Percentiles rank a stretch among this genome's conserved stretches.
Conservation (phyloP, 1,140 invertebrate genomes). For the Dolichoris vasculosae region DNA sequence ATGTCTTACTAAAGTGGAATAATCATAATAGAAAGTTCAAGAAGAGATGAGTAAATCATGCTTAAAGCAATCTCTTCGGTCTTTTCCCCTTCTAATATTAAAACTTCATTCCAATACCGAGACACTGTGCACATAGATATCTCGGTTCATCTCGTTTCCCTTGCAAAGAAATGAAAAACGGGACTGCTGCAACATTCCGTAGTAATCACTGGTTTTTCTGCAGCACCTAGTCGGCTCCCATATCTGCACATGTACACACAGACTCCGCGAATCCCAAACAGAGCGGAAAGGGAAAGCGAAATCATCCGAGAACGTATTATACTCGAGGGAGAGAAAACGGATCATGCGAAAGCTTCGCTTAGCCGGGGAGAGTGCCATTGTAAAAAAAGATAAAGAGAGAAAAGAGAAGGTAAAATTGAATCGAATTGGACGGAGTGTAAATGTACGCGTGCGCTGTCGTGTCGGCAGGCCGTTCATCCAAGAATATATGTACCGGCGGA, state of each 20-base stretch:
- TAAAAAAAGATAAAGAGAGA: conserved; percentile 5
- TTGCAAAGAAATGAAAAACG: not conserved
- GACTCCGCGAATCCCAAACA: not conserved
- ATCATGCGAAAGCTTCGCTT: conserved; percentile 24
- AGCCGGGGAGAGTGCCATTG: not conserved
- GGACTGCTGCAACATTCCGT: not conserved
- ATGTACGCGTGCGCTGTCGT: conserved; percentile 36
- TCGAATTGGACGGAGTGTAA: conserved; percentile 43
- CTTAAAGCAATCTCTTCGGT: not conserved
- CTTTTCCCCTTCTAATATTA: not conserved
- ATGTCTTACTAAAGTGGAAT: not conserved
- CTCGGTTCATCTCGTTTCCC: not conserved
- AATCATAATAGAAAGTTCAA: not conserved
- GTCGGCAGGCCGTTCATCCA: conserved; percentile 48
- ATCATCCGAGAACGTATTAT: conserved; percentile 51
- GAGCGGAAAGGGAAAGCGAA: conserved; percentile 15
- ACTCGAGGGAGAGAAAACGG: conserved; percentile 51
- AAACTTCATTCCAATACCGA: conserved; percentile 29
- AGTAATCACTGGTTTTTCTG: conserved; percentile 31
- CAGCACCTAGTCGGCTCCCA: not conserved
- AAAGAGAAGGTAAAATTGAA: conserved; percentile 31
- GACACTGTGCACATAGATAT: not conserved
- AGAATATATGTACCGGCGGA: conserved; percentile 41
- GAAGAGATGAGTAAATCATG: not conserved
- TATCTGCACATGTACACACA: not conserved